These are phyloP conservation scores for Drosophila pectinifera DNA, from an alignment of 1,140 invertebrate species.

Conservation along the genomic window DNA sequence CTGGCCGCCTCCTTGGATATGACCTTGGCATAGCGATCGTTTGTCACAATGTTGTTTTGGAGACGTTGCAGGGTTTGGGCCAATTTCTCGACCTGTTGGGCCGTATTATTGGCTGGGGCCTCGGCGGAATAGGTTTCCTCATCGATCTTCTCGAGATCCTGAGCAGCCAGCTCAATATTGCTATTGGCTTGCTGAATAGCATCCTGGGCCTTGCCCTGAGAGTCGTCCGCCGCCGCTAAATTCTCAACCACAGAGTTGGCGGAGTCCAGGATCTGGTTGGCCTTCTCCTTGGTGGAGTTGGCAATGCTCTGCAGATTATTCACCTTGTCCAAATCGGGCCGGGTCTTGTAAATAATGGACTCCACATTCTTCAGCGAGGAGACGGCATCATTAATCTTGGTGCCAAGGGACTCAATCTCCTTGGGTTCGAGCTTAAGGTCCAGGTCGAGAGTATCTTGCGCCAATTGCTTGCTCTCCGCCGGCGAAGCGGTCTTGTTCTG, in stretches of 20 bases:
- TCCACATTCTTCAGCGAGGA: constrained; percentile 95
- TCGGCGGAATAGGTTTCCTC: constrained; percentile 91
- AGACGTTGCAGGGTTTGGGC: constrained; percentile 89
- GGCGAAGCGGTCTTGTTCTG: constrained; percentile 91
- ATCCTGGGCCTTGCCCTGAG: constrained; percentile 91
- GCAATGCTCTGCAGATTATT: constrained; percentile 91
- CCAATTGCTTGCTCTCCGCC: constrained; percentile 91
- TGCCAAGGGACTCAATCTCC: constrained; percentile 93
- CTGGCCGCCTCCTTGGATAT: constrained; percentile 87
- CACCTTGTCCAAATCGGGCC: constrained; percentile 90
- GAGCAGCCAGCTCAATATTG: constrained; percentile 91
- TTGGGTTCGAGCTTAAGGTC: constrained; percentile 91
- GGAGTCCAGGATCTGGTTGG: constrained; percentile 86
- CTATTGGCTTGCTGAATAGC: constrained; percentile 92
- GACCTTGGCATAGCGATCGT: constrained; percentile 88
- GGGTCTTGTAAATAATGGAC: constrained; percentile 93
- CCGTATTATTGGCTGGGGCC: constrained; percentile 90
- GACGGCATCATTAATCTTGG: constrained; percentile 94
- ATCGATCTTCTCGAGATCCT: constrained; percentile 89
- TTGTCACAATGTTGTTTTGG: constrained; percentile 91
- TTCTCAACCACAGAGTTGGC: constrained; percentile 87
- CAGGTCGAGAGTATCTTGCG: constrained; percentile 90
- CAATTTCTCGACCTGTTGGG: constrained; percentile 89
- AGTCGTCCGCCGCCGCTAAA: constrained; percentile 89
- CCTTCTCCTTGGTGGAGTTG: constrained; percentile 89